phyloP scores from a whole-genome alignment of 2,113 vertebrate genomes.

The Zosterops japonicus region DNA sequence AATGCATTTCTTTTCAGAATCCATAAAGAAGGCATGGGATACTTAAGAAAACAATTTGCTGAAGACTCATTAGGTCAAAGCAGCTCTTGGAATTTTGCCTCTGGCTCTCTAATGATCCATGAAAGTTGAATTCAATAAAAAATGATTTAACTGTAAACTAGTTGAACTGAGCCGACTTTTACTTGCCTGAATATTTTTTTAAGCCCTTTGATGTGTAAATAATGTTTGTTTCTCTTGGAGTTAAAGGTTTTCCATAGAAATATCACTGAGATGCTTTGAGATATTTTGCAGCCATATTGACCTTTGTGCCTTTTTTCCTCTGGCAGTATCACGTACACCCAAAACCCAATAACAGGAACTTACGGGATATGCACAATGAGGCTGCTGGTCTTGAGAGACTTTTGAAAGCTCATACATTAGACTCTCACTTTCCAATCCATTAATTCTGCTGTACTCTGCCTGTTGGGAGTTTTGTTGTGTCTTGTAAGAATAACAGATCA shows the following conservation, averaged over 20 bases:
- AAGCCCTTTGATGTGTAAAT: constrained; percentile 64
- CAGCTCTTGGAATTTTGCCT: constrained; percentile 67
- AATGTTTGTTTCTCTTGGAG: constrained; percentile 61
- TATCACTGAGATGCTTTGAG: background rate
- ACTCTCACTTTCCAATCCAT: constrained; percentile 78
- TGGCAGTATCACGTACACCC: background rate
- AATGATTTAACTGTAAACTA: constrained; percentile 75
- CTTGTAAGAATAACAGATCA: constrained; percentile 75
- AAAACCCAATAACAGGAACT: constrained; percentile 39
- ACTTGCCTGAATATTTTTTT: constrained; percentile 55
- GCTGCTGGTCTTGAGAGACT: constrained; percentile 66
- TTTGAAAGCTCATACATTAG: constrained; percentile 72
- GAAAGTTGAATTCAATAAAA: constrained; percentile 82
- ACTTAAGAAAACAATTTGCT: constrained; percentile 73
- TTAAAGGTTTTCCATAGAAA: constrained; percentile 42
- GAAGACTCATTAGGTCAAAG: constrained; percentile 76
- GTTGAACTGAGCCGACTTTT: constrained; percentile 56
- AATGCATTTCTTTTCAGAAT: constrained; percentile 28
- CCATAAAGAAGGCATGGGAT: constrained; percentile 23
- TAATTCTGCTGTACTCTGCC: constrained; percentile 75
- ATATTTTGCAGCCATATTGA: constrained; percentile 40
- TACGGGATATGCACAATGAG: constrained; percentile 58
- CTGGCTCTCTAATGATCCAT: constrained; percentile 76
- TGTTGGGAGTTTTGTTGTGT: constrained; percentile 73
- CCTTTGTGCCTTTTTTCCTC: constrained; percentile 11